A percentile compares a stretch with the other conserved stretches of the same genome.
phyloP scores from a whole-genome alignment of 2,113 vertebrate species.

The Sula dactylatra region DNA sequence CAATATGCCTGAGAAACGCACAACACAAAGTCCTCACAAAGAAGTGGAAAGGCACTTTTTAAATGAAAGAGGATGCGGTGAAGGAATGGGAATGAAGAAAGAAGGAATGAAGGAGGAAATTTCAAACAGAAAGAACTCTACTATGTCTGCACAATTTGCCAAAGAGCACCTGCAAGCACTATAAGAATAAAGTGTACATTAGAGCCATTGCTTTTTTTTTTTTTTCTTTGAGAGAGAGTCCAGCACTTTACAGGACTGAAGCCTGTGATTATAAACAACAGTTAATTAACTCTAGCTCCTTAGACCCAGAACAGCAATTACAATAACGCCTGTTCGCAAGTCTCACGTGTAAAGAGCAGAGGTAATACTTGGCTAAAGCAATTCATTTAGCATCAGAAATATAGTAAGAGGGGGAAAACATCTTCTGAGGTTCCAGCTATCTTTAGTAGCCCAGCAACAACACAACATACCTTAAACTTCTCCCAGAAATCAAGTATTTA shows the following conservation, averaged over 20 bases:
- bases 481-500: not conserved
- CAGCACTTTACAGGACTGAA: not conserved
- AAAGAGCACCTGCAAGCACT: not conserved
- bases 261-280: conserved; percentile 1
- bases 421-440: not conserved
- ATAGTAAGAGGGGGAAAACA: fast-evolving
- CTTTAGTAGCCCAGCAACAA: not conserved
- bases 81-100: not conserved
- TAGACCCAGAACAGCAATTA: not conserved
- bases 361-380: not conserved
- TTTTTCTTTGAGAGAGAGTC: not conserved
- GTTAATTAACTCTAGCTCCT: not conserved
- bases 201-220: not conserved
- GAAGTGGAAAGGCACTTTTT: not conserved
- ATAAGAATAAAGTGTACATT: not conserved
- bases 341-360: not conserved
- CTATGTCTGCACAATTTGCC: not conserved
- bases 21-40: not conserved
- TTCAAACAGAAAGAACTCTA: not conserved
- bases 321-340: not conserved
- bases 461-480: not conserved
- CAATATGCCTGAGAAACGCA: not conserved
- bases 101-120: not conserved
- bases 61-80: not conserved
- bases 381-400: not conserved